Conservation (phyloP, 1,140 invertebrate genomes). For the Laupala kohalensis region DNA sequence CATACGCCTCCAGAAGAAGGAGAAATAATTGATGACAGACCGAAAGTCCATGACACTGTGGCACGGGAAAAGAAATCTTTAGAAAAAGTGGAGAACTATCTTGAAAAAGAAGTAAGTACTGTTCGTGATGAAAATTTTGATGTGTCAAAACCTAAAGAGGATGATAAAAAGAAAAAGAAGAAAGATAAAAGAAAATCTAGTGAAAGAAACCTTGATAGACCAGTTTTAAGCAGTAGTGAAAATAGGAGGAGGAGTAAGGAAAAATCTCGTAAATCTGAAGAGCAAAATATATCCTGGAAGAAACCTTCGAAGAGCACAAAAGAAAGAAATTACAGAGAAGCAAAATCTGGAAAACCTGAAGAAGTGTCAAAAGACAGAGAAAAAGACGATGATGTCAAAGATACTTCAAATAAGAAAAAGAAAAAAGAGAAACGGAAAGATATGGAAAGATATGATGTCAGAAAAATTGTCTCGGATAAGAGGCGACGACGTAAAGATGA, state of each 20-base stretch:
- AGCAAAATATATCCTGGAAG: slow-evolving; percentile 48
- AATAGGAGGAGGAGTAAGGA: slow-evolving; percentile 27
- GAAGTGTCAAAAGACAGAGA: slow-evolving; percentile 24
- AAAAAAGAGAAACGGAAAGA: slow-evolving; percentile 35
- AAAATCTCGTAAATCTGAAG: slow-evolving; percentile 20
- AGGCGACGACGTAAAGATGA: slow-evolving; percentile 55
- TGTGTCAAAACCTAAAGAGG: slow-evolving; percentile 26
- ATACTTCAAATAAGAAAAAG: slow-evolving; percentile 25
- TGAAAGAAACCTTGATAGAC: slow-evolving; percentile 20
- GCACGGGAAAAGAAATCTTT: slow-evolving; percentile 22
- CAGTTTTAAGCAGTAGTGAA: slow-evolving; percentile 24
- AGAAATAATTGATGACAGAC: slow-evolving; percentile 35
- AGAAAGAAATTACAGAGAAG: slow-evolving; percentile 67
- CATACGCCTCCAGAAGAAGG: slow-evolving; percentile 29
- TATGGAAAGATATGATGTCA: slow-evolving; percentile 65
- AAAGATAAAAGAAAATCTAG: slow-evolving; percentile 31
- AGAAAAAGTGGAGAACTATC: slow-evolving; percentile 26
- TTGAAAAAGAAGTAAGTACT: background rate
- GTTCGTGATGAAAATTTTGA: slow-evolving; percentile 11
- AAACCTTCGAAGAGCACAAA: slow-evolving; percentile 66
- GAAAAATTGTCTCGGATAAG: slow-evolving; percentile 58
- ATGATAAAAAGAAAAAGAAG: slow-evolving; percentile 45
- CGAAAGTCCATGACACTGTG: slow-evolving; percentile 20
- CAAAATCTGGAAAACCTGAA: slow-evolving; percentile 31
- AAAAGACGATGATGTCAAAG: slow-evolving; percentile 26